Percentiles rank a stretch among this genome's conserved stretches.
Evolutionary conservation across 2,888 invertebrate species (phyloP).

Genomic region (Poecilus cupreus): DNA sequence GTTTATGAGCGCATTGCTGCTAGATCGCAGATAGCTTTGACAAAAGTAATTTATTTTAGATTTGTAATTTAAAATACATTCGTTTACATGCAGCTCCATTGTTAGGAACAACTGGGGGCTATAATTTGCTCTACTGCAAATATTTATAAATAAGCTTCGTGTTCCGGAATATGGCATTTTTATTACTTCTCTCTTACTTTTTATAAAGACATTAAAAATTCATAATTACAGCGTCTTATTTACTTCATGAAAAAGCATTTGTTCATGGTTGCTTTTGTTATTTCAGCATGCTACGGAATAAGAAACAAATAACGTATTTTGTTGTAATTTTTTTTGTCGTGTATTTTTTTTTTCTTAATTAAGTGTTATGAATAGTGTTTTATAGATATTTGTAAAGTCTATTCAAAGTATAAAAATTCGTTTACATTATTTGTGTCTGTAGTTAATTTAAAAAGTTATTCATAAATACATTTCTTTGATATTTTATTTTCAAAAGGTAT

Average conservation of each 20-base stretch:
- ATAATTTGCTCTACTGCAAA: background rate
- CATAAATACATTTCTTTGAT: conserved; percentile 5
- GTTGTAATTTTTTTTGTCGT: no score
- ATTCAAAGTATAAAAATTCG: background rate
- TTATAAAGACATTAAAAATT: background rate
- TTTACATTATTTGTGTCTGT: background rate
- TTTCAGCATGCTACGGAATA: no score
- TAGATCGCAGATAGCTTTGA: conserved; percentile 17
- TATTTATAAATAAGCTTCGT: background rate
- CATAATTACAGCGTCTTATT: background rate
- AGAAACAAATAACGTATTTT: no score
- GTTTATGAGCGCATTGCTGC: conserved; percentile 3
- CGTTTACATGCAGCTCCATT: background rate
- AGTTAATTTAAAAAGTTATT: conserved; percentile 31
- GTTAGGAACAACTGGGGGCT: background rate
- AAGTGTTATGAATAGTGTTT: background rate
- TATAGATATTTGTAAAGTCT: background rate
- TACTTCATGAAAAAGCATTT: background rate
- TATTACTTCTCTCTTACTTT: background rate
- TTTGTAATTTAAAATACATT: conserved; percentile 27
- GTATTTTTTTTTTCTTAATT: background rate
- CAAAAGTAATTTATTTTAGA: conserved; percentile 34
- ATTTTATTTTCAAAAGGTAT: conserved; percentile 20
- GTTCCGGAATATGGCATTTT: background rate
- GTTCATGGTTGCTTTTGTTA: background rate